Base-by-base conservation (phyloP, 2,113 vertebrate species). In the Ranitomeya imitator region DNA sequence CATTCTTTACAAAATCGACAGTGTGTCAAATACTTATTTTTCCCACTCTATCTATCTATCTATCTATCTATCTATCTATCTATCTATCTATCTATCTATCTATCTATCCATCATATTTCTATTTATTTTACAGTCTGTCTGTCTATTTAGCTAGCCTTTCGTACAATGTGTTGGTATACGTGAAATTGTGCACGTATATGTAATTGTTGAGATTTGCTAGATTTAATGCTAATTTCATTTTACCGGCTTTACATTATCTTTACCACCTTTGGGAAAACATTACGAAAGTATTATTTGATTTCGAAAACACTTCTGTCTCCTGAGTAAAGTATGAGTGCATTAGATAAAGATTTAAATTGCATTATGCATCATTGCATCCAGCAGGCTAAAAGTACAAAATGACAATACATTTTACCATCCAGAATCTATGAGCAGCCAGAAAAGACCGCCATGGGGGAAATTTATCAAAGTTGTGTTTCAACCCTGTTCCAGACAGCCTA, bases 281-380 rank as follows among this genome's bases (percentile, higher is more conserved):
- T 77, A 77, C 81, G 18, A 67, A 89, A 57, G 51, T 89, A 89
- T 89, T 89, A 89, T 89, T 89, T 89, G 87, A 89, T 89, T 89
- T 89, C 21, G 81, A 89, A 89, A 89, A 85, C 87, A 89, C 87
- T 89, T 85, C 15, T 37, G 81, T 89, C 87, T 85, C 87, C 9
- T 69, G 87, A 89, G 87, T 79, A 89, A 85, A 85, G 87, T 84
- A 61, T 79, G 87, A 89, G 87, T 89, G 82, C 87, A 79, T 89
- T 89, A 89, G 87, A 89, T 89, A 89, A 89, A 89, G 87, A 89
- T 89, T 89, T 89, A 89, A 89, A 89, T 89, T 89, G 82, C 87
- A 89, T 89, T 89, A 89, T 85, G 87, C 87, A 89, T 89, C 87
- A 89, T 69, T 89, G 87, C 81, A 89, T 89, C 87, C 87, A 89